Conservation (phyloP, 2,888 invertebrate genomes). For the Theristus sp. region DNA sequence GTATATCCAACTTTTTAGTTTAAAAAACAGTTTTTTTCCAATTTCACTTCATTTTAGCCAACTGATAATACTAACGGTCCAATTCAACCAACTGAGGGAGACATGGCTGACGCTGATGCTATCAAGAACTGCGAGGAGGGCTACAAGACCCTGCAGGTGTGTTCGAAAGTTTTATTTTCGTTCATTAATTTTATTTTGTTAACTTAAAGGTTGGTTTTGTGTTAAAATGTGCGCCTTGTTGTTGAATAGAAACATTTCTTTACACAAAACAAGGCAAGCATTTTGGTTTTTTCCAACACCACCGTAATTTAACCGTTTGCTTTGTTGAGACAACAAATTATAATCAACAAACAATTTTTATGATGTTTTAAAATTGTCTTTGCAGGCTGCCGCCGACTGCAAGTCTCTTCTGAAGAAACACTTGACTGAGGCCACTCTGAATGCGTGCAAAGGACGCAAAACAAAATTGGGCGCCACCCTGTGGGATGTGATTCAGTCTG, state of each 20-base stretch:
- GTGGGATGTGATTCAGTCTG: constrained; percentile 82
- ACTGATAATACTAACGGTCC: too few relatives aligned
- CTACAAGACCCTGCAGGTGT: constrained; percentile 22
- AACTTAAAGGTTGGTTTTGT: too few relatives aligned
- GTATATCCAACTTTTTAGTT: not conserved
- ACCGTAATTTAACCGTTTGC: too few relatives aligned
- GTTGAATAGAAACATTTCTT: too few relatives aligned
- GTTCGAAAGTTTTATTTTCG: not conserved
- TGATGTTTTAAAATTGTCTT: not conserved
- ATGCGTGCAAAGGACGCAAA: constrained; percentile 73
- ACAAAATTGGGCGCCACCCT: constrained; percentile 79
- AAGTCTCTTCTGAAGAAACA: constrained; percentile 90
- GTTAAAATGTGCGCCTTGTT: not conserved
- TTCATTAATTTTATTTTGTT: too few relatives aligned
- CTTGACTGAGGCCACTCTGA: constrained; percentile 72
- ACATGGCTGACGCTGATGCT: constrained; percentile 4
- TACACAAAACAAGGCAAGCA: too few relatives aligned
- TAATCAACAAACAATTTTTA: too few relatives aligned
- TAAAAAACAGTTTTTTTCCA: not conserved
- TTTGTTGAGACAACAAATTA: too few relatives aligned
- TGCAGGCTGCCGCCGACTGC: constrained; percentile 44
- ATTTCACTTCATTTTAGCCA: not conserved
- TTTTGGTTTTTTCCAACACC: too few relatives aligned
- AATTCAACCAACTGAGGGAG: not conserved
- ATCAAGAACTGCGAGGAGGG: constrained; percentile 20